phyloP scores from a whole-genome alignment of 2,888 invertebrate species.

The Epiblema foenella region DNA sequence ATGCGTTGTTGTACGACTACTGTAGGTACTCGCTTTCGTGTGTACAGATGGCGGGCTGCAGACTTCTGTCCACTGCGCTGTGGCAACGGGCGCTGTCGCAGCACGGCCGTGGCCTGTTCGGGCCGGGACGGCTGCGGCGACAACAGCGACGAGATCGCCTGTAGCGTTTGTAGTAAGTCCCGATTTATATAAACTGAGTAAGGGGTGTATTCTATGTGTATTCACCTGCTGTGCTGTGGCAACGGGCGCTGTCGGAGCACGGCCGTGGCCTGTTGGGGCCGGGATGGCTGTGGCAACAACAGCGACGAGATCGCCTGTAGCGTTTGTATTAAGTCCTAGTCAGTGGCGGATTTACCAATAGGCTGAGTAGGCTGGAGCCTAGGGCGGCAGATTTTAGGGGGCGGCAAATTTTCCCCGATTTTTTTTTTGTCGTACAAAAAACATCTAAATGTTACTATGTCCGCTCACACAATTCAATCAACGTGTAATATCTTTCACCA shows the following conservation, averaged over 20 bases:
- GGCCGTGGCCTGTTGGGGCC: too few species aligned
- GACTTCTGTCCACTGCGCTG: conserved; percentile 93
- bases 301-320: conserved; percentile 93
- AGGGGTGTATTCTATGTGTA: too few species aligned
- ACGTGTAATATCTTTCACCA: too few species aligned
- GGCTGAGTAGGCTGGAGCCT: too few species aligned
- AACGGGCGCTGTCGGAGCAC: conserved; percentile 95
- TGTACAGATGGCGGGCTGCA: conserved; percentile 76
- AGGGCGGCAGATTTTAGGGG: too few species aligned
- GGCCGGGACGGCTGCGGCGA: conserved; percentile 97
- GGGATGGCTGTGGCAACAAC: too few species aligned
- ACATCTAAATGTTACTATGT: too few species aligned
- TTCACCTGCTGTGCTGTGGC: conserved; percentile 89
- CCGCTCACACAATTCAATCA: too few species aligned
- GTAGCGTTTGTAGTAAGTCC: conserved; percentile 94
- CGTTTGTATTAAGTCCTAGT: conserved; percentile 94
- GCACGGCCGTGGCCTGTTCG: conserved; percentile 95
- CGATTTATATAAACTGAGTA: not conserved
- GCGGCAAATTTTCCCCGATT: too few species aligned
- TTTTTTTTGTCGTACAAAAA: too few species aligned
- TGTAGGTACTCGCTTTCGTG: not conserved
- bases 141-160: conserved; percentile 93
- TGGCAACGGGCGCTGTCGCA: conserved; percentile 94
- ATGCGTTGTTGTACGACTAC: not conserved
- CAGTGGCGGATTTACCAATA: too few species aligned